A percentile compares a stretch with the other conserved stretches of the same genome.
Evolutionary conservation across 2,888 invertebrate species (phyloP).

Genomic region (Mimachlamys varia): DNA sequence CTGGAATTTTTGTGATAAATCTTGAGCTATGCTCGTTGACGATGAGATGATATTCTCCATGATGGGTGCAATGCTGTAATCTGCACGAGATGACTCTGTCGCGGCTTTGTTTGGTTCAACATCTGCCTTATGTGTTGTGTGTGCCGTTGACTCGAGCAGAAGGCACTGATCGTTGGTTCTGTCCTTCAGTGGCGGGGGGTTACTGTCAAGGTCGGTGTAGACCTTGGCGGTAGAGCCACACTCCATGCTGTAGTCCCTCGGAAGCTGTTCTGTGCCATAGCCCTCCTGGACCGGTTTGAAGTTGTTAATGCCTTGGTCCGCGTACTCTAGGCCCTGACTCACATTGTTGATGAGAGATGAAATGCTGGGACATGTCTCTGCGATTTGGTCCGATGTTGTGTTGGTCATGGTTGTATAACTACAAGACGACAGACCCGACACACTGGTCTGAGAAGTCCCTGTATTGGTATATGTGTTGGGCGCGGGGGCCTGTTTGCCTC

Average conservation of each 20-base stretch:
- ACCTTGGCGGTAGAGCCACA: conserved; percentile 28
- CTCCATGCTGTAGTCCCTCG: neutral
- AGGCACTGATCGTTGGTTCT: conserved; percentile 25
- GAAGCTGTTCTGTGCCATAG: neutral
- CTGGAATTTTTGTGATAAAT: conserved; percentile 31
- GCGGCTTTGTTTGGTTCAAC: conserved; percentile 37
- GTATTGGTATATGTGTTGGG: conserved; percentile 23
- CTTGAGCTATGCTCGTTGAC: conserved; percentile 39
- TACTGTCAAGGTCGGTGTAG: conserved; percentile 37
- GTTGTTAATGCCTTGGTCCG: conserved; percentile 25
- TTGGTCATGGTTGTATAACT: conserved; percentile 74
- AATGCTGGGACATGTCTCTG: conserved; percentile 75
- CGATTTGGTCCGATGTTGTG: conserved; percentile 74
- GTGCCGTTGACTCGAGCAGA: conserved; percentile 11
- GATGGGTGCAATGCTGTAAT: conserved; percentile 38
- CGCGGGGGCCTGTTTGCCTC: neutral
- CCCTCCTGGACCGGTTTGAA: conserved; percentile 5
- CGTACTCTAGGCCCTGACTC: neutral
- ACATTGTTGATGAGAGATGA: conserved; percentile 78
- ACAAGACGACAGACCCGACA: conserved; percentile 59
- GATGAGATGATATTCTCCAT: conserved; percentile 39
- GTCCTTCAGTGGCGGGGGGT: neutral
- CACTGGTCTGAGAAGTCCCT: conserved; percentile 42
- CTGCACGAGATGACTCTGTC: neutral
- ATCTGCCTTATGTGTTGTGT: neutral